Evolutionary conservation across 2,888 invertebrate genomes (phyloP), one percentile per base, ranked within the genome.

Genomic region (Xylocampa areola): DNA sequence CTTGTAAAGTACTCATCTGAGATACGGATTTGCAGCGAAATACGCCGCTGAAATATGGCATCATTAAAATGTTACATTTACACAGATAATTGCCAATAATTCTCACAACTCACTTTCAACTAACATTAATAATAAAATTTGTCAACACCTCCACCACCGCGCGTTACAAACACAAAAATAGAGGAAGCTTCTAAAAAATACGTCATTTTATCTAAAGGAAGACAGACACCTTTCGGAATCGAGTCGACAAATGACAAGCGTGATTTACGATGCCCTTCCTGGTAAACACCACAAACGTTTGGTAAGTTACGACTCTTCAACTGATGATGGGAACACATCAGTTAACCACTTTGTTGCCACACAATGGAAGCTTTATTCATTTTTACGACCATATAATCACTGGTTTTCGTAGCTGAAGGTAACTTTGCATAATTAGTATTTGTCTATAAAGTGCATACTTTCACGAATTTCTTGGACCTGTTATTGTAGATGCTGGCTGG

Each of bases 221-320:
- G 52, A 68, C 52, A 68, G 44, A 64, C 68, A 51, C 27, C 36
- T 49, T 35, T 50, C 33, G 64, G 49, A 58, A 64, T 60, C n/a
- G 33, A 48, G 51, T 41, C 50, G 72, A 72, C 61, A 64, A 72
- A 62, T 75, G 69, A 69, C 72, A 55, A 21, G 40, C 17, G 47
- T 74, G 73, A 73, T 73, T 74, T 69, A 72, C 64, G 51, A 53
- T 53, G 36, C 43, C 47, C 67, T 74, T 72, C 67, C 73, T 54
- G 43, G 60, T 61, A 60, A 59, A 64, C 48, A 58, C 47, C 35
- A 53, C 39, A 70, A 63, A 53, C 35, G 52, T 59, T 55, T 30
- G 41, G 58, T 57, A 44, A 69, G 54, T 70, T 67, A 64, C 45
- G 53, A 67, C 50, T 48, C 52, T 53, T 47, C 50, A 50, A 17